phyloP scores from a whole-genome alignment of 2,113 vertebrate genomes.

The Gavialis gangeticus region DNA sequence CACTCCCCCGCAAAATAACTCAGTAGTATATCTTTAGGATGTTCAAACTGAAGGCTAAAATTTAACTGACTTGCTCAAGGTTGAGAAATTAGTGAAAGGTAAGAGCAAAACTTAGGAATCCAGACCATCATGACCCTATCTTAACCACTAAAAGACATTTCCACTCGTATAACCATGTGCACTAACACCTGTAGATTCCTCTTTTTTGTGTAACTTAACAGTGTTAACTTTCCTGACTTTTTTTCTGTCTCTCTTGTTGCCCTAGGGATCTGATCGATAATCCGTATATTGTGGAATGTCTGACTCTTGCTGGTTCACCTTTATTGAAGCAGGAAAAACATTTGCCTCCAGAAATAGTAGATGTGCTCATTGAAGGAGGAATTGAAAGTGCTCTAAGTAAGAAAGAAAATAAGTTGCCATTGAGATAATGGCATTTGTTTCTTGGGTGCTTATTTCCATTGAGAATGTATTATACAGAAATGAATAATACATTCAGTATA shows the following conservation, averaged over 20 bases:
- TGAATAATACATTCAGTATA: neutral
- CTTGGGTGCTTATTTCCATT: neutral
- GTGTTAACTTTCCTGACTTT: neutral
- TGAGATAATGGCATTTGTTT: neutral
- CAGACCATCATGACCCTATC: neutral
- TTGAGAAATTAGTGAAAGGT: neutral
- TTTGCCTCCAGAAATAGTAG: constrained; percentile 31
- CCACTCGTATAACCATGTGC: neutral
- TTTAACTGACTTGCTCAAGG: neutral
- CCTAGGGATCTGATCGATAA: constrained; percentile 67
- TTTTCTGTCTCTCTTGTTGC: neutral
- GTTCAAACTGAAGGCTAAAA: neutral
- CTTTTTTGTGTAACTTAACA: neutral
- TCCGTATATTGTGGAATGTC: constrained; percentile 42
- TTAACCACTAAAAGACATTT: neutral
- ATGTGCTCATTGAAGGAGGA: constrained; percentile 51
- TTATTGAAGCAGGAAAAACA: constrained; percentile 13
- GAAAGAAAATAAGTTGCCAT: neutral
- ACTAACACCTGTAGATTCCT: neutral
- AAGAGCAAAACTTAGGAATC: neutral
- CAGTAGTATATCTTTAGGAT: neutral
- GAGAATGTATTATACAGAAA: neutral
- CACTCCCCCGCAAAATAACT: neutral
- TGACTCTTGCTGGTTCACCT: constrained; percentile 43
- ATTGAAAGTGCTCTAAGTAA: constrained; percentile 74